A percentile compares a stretch with the other conserved stretches of the same genome.
Conservation (phyloP, 2,888 invertebrate species). For the Drosophila sordidula region DNA sequence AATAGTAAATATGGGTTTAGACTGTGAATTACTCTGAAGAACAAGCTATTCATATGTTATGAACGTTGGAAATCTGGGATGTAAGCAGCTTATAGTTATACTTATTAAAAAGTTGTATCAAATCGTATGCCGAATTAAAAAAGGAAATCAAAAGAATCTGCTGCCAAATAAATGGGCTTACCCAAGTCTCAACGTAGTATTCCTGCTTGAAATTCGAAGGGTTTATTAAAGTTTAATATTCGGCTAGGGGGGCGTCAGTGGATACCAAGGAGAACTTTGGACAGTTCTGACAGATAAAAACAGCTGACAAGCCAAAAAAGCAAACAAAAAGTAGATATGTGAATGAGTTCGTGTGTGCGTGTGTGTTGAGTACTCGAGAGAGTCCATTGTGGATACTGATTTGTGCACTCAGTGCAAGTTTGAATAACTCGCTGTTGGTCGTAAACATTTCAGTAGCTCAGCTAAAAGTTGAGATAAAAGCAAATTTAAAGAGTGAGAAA, state of each 20-base stretch:
- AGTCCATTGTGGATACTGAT: constrained; percentile 37
- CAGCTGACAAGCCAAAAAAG: constrained; percentile 32
- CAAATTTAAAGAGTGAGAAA: constrained; percentile 32
- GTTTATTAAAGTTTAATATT: constrained; percentile 31
- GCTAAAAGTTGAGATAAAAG: constrained; percentile 39
- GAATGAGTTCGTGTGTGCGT: constrained; percentile 1
- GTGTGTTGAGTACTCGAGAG: constrained; percentile 4
- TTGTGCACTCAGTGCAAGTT: constrained; percentile 42
- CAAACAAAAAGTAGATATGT: not conserved
- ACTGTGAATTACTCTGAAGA: no score
- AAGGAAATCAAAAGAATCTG: no score
- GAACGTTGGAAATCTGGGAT: no score
- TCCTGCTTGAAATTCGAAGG: constrained; percentile 3
- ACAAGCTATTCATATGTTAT: no score
- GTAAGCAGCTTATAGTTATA: no score
- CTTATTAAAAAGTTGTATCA: no score
- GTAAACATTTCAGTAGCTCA: constrained; percentile 42
- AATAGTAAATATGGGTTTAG: no score
- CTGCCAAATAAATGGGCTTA: not conserved
- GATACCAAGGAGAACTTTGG: constrained; percentile 22
- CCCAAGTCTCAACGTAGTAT: not conserved
- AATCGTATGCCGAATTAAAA: no score
- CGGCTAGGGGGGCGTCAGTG: not conserved
- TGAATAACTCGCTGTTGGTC: constrained; percentile 38
- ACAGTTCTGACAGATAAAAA: constrained; percentile 42